These are phyloP conservation scores for Axis porcinus DNA, from an alignment of 2,113 vertebrate species.

Conservation along the genomic window DNA sequence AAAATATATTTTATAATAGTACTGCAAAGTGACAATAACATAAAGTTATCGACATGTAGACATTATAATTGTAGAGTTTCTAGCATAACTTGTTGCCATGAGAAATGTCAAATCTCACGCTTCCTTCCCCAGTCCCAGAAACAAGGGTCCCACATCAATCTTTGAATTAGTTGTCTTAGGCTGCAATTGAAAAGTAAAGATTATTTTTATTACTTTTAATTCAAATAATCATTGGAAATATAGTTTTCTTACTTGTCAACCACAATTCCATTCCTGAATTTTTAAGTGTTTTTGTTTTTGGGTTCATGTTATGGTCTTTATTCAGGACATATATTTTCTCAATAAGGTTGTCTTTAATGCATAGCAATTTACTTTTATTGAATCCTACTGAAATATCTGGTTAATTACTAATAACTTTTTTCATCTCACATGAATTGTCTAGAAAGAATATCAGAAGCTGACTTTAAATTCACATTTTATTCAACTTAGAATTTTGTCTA, in stretches of 20 bases:
- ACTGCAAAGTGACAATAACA: not conserved
- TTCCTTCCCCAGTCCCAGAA: not conserved
- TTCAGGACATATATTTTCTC: conserved; percentile 1
- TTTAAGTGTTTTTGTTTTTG: not conserved
- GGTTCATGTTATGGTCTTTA: not conserved
- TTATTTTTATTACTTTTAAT: not conserved
- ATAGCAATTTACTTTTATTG: not conserved
- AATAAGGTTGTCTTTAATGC: not conserved
- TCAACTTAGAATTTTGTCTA: not conserved
- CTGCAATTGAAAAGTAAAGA: not conserved
- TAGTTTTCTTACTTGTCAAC: not conserved
- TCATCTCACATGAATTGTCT: not conserved
- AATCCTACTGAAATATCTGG: not conserved
- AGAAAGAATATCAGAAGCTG: not conserved
- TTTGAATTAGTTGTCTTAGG: not conserved
- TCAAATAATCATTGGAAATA: not conserved
- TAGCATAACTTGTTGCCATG: not conserved
- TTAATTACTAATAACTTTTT: not conserved
- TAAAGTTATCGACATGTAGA: not conserved
- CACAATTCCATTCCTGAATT: not conserved
- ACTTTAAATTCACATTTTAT: not conserved
- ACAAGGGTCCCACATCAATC: not conserved
- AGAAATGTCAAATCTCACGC: not conserved
- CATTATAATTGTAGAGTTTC: not conserved
- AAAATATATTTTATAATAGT: not conserved